Conservation (phyloP, 2,113 vertebrate species). For the Danio rerio region GRCz12tu NC_133198.1:16324001-16324500, state of each 20-base stretch:
- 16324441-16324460: too few relatives aligned
- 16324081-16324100: conserved; percentile 83
- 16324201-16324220: conserved; percentile 96
- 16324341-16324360: conserved; percentile 73
- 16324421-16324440: too few relatives aligned
- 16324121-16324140: not conserved
- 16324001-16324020: conserved; percentile 83
- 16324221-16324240: conserved; percentile 93
- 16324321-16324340: conserved; percentile 90
- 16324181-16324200: conserved; percentile 75
- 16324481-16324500: too few relatives aligned
- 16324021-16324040: conserved; percentile 81
- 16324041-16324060: conserved; percentile 84
- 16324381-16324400: too few relatives aligned
- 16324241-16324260: conserved; percentile 92
- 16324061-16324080: conserved; percentile 91
- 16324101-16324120: conserved; percentile 96
- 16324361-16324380: not conserved
- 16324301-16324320: conserved; percentile 92
- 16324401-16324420: too few relatives aligned
- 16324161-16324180: not conserved
- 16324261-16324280: conserved; percentile 93
- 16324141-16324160: not conserved
- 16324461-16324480: too few relatives aligned
- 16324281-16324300: conserved; percentile 89